Conservation (phyloP, 30 jellyfish, hydroid and myxozoan genomes). For the Pelagia noctiluca region DNA sequence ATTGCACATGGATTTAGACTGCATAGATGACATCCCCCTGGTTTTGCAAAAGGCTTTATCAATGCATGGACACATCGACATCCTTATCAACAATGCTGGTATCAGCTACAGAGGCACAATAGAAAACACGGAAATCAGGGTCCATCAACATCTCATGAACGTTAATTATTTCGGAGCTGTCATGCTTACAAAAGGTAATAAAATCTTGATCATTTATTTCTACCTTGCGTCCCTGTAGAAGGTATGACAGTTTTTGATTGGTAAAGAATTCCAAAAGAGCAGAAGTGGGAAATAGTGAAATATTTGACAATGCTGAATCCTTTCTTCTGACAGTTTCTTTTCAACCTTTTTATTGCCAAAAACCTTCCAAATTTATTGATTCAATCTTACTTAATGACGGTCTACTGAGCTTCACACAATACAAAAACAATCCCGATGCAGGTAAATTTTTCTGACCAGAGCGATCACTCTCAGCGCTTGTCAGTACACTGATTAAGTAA, state of each 20-base stretch:
- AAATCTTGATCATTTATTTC: neutral
- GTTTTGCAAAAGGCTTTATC: conserved; percentile 34
- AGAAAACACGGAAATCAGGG: conserved; percentile 63
- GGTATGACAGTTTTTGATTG: too few species aligned
- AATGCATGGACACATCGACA: conserved; percentile 72
- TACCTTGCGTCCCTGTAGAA: neutral
- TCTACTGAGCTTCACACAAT: too few species aligned
- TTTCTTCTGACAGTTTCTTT: neutral
- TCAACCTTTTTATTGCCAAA: too few species aligned
- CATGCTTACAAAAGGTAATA: conserved; percentile 71
- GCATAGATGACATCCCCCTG: conserved; percentile 25
- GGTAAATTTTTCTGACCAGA: too few species aligned
- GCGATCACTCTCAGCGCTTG: too few species aligned
- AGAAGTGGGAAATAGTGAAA: neutral
- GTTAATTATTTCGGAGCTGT: conserved; percentile 91
- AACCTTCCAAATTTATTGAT: too few species aligned
- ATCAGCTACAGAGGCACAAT: conserved; percentile 83
- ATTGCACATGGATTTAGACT: conserved; percentile 64
- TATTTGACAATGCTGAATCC: neutral
- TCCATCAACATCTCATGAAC: conserved; percentile 68
- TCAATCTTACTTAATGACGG: too few species aligned
- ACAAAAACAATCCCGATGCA: too few species aligned
- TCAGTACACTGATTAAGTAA: too few species aligned
- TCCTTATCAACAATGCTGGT: conserved; percentile 93
- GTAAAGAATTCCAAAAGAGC: neutral